Base-by-base conservation (phyloP, 2,113 vertebrate genomes). In the Protobothrops mucrosquamatus region DNA sequence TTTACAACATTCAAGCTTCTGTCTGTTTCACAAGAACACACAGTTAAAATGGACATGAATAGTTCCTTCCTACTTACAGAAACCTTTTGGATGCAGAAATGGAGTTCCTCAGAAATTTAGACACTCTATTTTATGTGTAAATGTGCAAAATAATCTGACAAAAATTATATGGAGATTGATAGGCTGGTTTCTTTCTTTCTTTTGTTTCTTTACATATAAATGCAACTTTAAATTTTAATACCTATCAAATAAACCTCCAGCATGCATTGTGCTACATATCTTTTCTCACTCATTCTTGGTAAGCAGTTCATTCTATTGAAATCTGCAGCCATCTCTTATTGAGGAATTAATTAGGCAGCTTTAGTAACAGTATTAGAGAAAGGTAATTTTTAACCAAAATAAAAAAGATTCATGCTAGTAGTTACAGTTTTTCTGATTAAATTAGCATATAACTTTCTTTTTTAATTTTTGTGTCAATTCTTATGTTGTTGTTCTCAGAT, bases 371-470 rank as follows among this genome's bases (percentile, higher is more conserved):
- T 57, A 85, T 91, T 51, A 91, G 69, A 55, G 93, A 96, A 95
- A 95, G 88, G 56, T 92, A 86, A 91, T 51, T 91, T 88, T 94
- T 94, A 95, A 95, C 96, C 93, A 91, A 39, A 86, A 87, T 91
- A 93, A 96, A 95, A 91, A 54, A 87, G 29, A 89, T 26, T 34
- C 93, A 14, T 15, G 93, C 43, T 2, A 81, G 48, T 85, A 20
- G 55, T 59, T 59, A 54, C 26, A 26, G 10, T 26, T 88, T 89
- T 48, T 56, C 2, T 3, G 54, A 85, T 57, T 46, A 89, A 26
- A 18, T 91, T 57, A 11, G 1, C 0, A 6, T 89, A 20, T 61
- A 2, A 8, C 86, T 91, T 88, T 89, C 5, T 91, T 92, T 93
- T 89, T 64, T 64, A 29, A 3, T 74, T 9, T 89, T 81, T 43